Percentiles rank a stretch among this genome's conserved stretches.
Conservation (phyloP, 2,797 vertebrate species). For the Chelon labrosus region DNA sequence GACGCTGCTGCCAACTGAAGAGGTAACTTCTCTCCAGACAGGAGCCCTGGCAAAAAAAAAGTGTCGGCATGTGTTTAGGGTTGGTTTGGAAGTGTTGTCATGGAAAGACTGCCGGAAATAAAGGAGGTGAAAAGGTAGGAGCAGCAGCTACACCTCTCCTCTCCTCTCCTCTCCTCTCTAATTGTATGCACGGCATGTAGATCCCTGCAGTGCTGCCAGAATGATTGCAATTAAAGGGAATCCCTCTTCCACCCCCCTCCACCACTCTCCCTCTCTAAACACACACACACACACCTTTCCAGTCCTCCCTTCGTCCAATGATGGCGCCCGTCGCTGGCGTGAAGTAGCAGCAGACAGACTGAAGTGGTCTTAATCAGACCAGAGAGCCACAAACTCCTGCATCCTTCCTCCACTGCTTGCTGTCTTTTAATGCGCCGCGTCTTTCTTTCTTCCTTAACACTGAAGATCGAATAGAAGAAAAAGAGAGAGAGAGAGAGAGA, state of each 20-base stretch:
- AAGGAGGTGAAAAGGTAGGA: constrained; percentile 19
- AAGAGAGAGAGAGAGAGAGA: constrained; percentile 3
- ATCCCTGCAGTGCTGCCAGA: constrained; percentile 79
- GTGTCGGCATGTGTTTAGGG: neutral
- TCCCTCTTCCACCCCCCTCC: constrained; percentile 61
- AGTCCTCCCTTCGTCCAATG: constrained; percentile 37
- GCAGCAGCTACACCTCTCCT: constrained; percentile 42
- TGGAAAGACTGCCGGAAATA: constrained; percentile 29
- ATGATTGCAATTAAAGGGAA: constrained; percentile 88
- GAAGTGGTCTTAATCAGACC: constrained; percentile 82
- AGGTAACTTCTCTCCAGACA: constrained; percentile 2
- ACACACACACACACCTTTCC: constrained; percentile 33
- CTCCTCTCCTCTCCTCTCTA: constrained; percentile 47
- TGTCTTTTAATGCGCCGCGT: constrained; percentile 23
- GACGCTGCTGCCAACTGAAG: constrained; percentile 20
- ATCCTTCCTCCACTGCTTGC: constrained; percentile 35
- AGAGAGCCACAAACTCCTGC: constrained; percentile 65
- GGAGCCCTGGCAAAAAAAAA: neutral
- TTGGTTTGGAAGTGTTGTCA: constrained; percentile 6
- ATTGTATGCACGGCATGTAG: constrained; percentile 78
- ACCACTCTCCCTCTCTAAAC: constrained; percentile 19
- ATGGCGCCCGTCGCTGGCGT: constrained; percentile 49
- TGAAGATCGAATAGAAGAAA: constrained; percentile 12
- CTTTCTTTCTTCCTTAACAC: constrained; percentile 14
- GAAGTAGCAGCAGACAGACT: constrained; percentile 69